Evolutionary conservation across 2,888 invertebrate species (phyloP), one percentile per base, ranked within the genome.

Genomic region (Mesochorus sp.): DNA sequence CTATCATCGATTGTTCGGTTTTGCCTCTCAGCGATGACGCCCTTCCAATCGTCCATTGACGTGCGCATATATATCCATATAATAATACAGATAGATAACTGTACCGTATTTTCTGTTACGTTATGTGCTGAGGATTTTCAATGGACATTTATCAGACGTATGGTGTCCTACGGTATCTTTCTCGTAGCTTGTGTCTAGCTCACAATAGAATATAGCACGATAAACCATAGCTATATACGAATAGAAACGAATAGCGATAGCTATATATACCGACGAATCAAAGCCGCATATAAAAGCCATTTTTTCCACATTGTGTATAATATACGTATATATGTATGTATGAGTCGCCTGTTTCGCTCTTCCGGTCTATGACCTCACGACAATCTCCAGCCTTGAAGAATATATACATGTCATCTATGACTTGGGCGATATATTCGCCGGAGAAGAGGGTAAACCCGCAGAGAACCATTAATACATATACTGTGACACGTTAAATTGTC

Each of bases 1-100:
- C 87, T 86, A 86, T 88, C 87, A 84, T 86, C 86, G 85, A 88
- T 88, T 86, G 86, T 88, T 87, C 85, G 82, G 81, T 84, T 82
- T 85, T 79, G 77, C 81, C 83, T n/a, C n/a, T 80, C 81, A 53
- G 64, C 78, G 66, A 75, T 78, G 74, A 78, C 78, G 78, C 74
- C 74, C 78, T 74, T 74, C 68, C 78, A 64, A 74, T 59, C 57
- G 31, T 49, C 24, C 37, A 70, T 61, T 70, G 70, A 70, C 59
- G 57, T 70, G 8, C 34, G 14, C 49, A 37, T 37, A 49, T 37
- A 59, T 47, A 37, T 26, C n/a, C n/a, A 61, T 42, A 24, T 6
- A 19, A 57, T 24, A 55, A n/a, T 3, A 34, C 6, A 59, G 12
- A 39, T 21, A 37, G 37, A 49, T 67, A 59, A 72, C 75, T 68